Evolutionary conservation across 2,113 vertebrate species (phyloP).

Genomic region (Rhipidura dahli): DNA sequence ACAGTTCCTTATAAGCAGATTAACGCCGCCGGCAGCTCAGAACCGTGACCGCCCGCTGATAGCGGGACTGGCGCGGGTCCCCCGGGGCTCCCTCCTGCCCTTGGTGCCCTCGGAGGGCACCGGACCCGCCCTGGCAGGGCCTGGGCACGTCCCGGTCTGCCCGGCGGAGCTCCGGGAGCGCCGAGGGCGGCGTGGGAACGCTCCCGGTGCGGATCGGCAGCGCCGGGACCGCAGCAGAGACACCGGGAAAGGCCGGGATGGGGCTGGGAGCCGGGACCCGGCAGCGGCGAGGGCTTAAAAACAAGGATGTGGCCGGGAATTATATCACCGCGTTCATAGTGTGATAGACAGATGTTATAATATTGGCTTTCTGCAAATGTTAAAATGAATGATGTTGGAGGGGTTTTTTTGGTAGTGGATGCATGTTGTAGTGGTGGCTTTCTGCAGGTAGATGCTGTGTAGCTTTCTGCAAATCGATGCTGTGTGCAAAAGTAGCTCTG

Average conservation of each 20-base stretch:
- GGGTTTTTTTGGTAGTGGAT: no score
- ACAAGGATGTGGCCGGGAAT: not conserved
- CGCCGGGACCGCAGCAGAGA: no score
- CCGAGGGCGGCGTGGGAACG: no score
- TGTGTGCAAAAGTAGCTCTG: no score
- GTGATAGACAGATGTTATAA: no score
- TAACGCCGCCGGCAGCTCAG: not conserved
- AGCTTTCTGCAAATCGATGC: no score
- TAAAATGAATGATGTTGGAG: no score
- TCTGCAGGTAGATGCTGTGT: no score
- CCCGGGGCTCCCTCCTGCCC: not conserved
- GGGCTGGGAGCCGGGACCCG: not conserved
- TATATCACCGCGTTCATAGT: accelerated
- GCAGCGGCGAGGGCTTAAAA: not conserved
- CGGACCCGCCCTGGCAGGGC: not conserved
- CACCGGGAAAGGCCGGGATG: not conserved
- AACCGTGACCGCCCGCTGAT: not conserved
- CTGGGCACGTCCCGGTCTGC: not conserved
- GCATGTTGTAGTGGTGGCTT: no score
- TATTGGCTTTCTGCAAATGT: no score
- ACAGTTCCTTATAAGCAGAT: not conserved
- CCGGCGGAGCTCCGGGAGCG: not conserved
- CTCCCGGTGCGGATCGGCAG: no score
- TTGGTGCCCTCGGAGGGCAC: not conserved
- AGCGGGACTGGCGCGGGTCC: not conserved